Evolutionary conservation across 2,888 invertebrate species (phyloP).

Genomic region (Onthophagus sagittarius): DNA sequence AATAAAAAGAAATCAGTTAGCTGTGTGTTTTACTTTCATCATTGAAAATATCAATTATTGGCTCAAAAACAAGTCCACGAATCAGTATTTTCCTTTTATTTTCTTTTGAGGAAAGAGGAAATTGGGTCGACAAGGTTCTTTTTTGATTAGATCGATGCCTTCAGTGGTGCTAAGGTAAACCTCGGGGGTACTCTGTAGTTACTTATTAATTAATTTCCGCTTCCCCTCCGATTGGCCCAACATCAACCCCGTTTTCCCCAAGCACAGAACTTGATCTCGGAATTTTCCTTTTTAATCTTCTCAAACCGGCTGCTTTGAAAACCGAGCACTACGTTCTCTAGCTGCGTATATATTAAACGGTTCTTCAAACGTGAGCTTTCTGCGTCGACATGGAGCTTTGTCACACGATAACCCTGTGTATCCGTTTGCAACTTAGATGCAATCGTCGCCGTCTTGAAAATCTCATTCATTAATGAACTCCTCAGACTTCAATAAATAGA

Average conservation of each 20-base stretch:
- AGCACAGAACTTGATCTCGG: not conserved
- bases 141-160: not conserved
- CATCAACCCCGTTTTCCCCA: not conserved
- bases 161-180: not conserved
- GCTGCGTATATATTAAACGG: not conserved
- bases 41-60: too few species aligned
- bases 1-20: not conserved
- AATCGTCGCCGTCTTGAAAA: not conserved
- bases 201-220: not conserved
- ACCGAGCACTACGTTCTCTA: not conserved
- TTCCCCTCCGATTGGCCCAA: not conserved
- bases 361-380: not conserved
- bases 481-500: too few species aligned
- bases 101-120: too few species aligned
- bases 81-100: too few species aligned
- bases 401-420: not conserved
- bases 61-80: too few species aligned
- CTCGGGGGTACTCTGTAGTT: not conserved
- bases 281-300: not conserved
- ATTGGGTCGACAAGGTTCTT: too few species aligned
- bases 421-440: not conserved
- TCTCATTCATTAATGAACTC: not conserved
- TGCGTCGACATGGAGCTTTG: not conserved
- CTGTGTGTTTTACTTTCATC: too few species aligned
- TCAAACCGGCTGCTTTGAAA: not conserved